These are phyloP conservation scores for Tholera decimalis DNA, from an alignment of 2,888 invertebrate genomes.

Conservation along the genomic window DNA sequence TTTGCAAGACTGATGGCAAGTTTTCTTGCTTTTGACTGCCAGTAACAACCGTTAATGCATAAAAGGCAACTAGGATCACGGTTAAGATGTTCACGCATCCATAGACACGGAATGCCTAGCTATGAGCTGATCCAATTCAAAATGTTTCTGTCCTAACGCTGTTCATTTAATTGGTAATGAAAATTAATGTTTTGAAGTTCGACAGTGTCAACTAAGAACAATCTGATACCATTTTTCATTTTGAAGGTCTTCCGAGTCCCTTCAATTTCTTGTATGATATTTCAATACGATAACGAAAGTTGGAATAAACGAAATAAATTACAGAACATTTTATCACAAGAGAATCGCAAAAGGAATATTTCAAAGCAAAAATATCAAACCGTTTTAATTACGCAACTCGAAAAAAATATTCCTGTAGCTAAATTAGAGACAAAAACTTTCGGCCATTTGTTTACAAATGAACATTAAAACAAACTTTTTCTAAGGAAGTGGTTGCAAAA, in stretches of 20 bases:
- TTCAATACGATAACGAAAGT: conserved; percentile 12
- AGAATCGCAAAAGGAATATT: conserved; percentile 37
- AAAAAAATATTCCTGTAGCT: conserved; percentile 54
- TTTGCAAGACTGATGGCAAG: too few relatives aligned
- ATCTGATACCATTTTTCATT: conserved; percentile 28
- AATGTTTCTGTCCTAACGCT: background rate
- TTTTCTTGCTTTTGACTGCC: too few relatives aligned
- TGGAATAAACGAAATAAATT: conserved; percentile 35
- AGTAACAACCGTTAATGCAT: too few relatives aligned
- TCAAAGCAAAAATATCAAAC: conserved; percentile 32
- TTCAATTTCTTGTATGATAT: conserved; percentile 17
- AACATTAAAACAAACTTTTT: conserved; percentile 67
- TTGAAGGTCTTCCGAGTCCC: background rate
- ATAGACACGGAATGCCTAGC: too few relatives aligned
- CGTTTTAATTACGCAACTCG: conserved; percentile 55
- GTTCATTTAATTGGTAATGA: conserved; percentile 1
- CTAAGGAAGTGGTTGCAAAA: conserved; percentile 73
- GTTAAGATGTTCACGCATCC: too few relatives aligned
- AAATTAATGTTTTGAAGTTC: background rate
- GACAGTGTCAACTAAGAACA: conserved; percentile 4
- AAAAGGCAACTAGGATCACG: too few relatives aligned
- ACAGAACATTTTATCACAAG: conserved; percentile 25
- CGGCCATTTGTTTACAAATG: conserved; percentile 63
- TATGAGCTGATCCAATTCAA: too few relatives aligned
- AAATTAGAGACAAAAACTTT: conserved; percentile 59